phyloP scores from a whole-genome alignment of 2,888 invertebrate species.

The Pardosa pseudoannulata region DNA sequence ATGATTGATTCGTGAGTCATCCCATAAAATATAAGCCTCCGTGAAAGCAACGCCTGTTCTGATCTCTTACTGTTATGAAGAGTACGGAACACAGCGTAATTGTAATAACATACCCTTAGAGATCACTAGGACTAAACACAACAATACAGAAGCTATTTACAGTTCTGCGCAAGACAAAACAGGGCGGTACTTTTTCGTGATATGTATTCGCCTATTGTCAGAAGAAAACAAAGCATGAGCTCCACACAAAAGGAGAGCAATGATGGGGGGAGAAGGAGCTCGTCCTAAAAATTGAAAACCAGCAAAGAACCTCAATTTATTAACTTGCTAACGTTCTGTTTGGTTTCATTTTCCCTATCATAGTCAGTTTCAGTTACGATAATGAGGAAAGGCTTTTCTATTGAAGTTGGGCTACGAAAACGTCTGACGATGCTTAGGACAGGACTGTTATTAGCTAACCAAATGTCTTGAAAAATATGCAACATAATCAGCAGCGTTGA shows the following conservation, averaged over 20 bases:
- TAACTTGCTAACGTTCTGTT: background rate
- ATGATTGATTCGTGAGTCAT: background rate
- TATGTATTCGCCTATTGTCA: slow-evolving; percentile 10
- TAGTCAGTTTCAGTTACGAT: background rate
- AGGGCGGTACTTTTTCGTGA: background rate
- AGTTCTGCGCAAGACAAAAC: slow-evolving; percentile 1
- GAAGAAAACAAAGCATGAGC: background rate
- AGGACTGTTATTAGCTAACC: too few relatives aligned
- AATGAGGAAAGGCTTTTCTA: background rate
- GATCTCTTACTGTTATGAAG: background rate
- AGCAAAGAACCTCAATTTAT: slow-evolving; percentile 14
- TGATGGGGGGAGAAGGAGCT: background rate
- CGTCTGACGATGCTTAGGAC: too few relatives aligned
- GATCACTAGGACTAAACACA: background rate
- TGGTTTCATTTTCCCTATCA: background rate
- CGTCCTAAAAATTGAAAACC: slow-evolving; percentile 4
- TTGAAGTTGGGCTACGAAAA: background rate
- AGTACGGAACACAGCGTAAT: background rate
- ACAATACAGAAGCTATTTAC: slow-evolving; percentile 7
- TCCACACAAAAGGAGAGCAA: background rate
- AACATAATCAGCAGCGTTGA: too few relatives aligned
- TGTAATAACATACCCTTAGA: background rate
- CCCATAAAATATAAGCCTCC: background rate
- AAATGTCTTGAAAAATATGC: too few relatives aligned
- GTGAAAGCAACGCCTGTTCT: background rate